phyloP scores from a whole-genome alignment of 2,797 vertebrate species.

The Fistularia tabacaria region DNA sequence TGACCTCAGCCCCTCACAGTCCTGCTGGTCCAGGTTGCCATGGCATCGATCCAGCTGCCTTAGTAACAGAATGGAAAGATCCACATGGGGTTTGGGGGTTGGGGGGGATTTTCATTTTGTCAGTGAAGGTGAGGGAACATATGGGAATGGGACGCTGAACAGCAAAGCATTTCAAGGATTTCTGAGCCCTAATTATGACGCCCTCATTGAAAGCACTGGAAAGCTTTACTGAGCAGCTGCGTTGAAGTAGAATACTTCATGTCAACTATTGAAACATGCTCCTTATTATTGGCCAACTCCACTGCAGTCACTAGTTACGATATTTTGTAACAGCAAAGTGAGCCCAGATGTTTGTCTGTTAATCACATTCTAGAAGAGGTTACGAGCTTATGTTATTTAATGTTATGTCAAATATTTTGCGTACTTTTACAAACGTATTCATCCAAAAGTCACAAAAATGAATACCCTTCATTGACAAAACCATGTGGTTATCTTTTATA shows the following conservation, averaged over 20 bases:
- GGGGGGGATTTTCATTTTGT: constrained; percentile 23
- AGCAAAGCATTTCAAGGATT: constrained; percentile 33
- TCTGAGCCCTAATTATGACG: constrained; percentile 29
- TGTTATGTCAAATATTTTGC: not conserved
- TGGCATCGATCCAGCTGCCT: constrained; percentile 59
- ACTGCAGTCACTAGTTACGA: no score
- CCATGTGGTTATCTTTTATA: constrained; percentile 50
- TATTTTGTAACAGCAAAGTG: no score
- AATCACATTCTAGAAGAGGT: no score
- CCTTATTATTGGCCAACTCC: no score
- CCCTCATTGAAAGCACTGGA: constrained; percentile 36
- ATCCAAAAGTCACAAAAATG: no score
- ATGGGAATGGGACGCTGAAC: constrained; percentile 20
- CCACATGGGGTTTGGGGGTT: constrained; percentile 35
- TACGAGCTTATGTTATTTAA: not conserved
- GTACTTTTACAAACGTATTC: not conserved
- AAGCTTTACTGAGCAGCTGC: constrained; percentile 7
- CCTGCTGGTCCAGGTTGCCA: constrained; percentile 39
- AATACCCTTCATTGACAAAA: constrained; percentile 6
- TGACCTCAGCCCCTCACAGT: constrained; percentile 31
- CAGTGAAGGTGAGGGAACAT: constrained; percentile 24
- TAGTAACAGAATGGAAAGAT: constrained; percentile 54
- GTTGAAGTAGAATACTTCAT: not conserved
- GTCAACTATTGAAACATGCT: no score
- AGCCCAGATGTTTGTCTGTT: no score